Percentiles rank a stretch among this genome's conserved stretches.
Conservation (phyloP, 2,888 invertebrate species). For the Dicranocentrus wangi region DNA sequence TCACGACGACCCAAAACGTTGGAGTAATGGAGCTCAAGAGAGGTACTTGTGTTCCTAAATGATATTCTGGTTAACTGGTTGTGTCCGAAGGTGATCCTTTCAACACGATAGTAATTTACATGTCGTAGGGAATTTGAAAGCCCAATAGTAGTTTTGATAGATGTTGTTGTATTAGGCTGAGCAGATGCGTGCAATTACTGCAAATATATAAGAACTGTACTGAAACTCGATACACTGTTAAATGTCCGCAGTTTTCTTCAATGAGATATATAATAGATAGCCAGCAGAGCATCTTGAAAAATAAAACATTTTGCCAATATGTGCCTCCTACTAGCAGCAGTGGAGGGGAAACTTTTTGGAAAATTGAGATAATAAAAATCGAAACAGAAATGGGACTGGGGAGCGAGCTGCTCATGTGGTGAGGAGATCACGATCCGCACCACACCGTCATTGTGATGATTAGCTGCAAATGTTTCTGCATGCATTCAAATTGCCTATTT, state of each 20-base stretch:
- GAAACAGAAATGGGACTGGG: too few species aligned
- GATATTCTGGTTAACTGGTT: slow-evolving; percentile 20
- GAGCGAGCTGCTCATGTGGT: too few species aligned
- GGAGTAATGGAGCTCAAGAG: slow-evolving; percentile 14
- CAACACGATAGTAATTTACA: slow-evolving; percentile 58
- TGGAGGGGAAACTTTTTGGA: not conserved
- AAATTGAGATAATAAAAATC: slow-evolving; percentile 8
- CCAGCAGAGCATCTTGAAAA: too few species aligned
- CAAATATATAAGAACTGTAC: too few species aligned
- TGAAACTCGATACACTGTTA: too few species aligned
- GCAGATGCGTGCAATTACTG: slow-evolving; percentile 46
- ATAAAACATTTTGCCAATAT: slow-evolving; percentile 27
- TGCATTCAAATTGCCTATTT: slow-evolving; percentile 42
- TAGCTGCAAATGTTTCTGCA: not conserved
- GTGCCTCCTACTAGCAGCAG: not conserved
- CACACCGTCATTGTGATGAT: not conserved
- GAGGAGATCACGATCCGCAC: too few species aligned
- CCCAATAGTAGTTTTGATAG: slow-evolving; percentile 36
- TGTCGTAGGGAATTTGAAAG: slow-evolving; percentile 44
- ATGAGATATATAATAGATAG: too few species aligned
- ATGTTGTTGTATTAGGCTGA: slow-evolving; percentile 30
- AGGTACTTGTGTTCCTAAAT: slow-evolving; percentile 14
- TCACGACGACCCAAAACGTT: not conserved
- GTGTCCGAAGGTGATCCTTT: slow-evolving; percentile 39
- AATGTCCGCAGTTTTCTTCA: too few species aligned